phyloP scores from a whole-genome alignment of 2,888 invertebrate species.

The Tuberolachnus salignus region DNA sequence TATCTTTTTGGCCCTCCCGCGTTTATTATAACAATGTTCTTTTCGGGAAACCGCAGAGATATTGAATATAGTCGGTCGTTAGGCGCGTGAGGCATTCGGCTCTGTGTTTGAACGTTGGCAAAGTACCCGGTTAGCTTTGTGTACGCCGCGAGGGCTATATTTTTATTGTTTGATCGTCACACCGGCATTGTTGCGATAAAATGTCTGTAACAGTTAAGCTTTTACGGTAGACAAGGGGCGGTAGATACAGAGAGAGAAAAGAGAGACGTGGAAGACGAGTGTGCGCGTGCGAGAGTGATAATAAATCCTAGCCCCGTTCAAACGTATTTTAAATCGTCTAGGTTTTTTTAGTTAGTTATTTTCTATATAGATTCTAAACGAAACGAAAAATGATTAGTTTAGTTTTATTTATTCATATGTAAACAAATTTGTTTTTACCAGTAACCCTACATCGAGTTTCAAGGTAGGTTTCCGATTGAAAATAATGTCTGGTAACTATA shows the following conservation, averaged over 20 bases:
- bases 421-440: too few relatives aligned
- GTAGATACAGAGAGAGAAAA: too few relatives aligned
- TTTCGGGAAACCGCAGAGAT: neutral
- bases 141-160: neutral
- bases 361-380: too few relatives aligned
- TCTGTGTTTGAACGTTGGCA: neutral
- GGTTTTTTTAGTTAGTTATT: too few relatives aligned
- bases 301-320: too few relatives aligned
- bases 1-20: neutral
- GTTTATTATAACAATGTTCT: neutral
- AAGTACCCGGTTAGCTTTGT: slow-evolving; percentile 4
- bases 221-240: neutral
- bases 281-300: too few relatives aligned
- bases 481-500: too few relatives aligned
- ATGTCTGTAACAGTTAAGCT: slow-evolving; percentile 15
- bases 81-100: neutral
- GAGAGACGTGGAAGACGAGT: too few relatives aligned
- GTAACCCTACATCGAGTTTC: too few relatives aligned
- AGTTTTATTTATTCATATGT: too few relatives aligned
- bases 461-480: too few relatives aligned
- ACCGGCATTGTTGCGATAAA: neutral
- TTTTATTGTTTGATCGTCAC: slow-evolving; percentile 21
- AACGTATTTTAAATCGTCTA: too few relatives aligned
- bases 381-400: slow-evolving; percentile 2
- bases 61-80: slow-evolving; percentile 3